Percentiles rank a stretch among this genome's conserved stretches.
These are phyloP conservation scores for Notocelia uddmanniana DNA, from an alignment of 2,888 invertebrate genomes.

Conservation along the genomic window DNA sequence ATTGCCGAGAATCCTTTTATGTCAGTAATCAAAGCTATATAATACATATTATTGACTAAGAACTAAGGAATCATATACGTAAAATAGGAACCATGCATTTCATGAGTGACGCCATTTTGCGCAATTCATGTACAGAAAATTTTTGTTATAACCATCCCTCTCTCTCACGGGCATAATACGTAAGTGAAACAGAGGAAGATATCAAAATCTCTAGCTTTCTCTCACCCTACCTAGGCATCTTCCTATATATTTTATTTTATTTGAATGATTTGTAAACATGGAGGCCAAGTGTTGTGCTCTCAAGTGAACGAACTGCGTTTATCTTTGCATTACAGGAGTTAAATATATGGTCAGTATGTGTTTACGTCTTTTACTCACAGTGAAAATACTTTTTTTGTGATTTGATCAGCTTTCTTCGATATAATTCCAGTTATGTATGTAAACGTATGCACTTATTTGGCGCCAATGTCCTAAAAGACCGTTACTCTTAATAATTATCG, in stretches of 20 bases:
- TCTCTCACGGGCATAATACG: constrained; percentile 56
- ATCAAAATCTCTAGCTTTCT: constrained; percentile 74
- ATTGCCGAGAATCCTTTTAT: background rate
- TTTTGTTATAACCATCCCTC: constrained; percentile 64
- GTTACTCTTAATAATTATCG: constrained; percentile 65
- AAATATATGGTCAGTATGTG: constrained; percentile 63
- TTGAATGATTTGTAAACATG: constrained; percentile 85
- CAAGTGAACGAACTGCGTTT: constrained; percentile 63
- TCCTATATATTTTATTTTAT: constrained; percentile 66
- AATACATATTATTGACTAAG: background rate
- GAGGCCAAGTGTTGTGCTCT: constrained; percentile 76
- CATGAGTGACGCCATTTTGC: constrained; percentile 78
- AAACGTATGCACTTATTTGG: constrained; percentile 85
- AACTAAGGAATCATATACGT: constrained; percentile 6
- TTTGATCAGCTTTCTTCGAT: constrained; percentile 49
- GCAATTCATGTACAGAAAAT: constrained; percentile 60
- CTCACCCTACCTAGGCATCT: constrained; percentile 61
- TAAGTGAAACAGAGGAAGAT: constrained; percentile 68
- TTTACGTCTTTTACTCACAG: constrained; percentile 40
- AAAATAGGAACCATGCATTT: constrained; percentile 44
- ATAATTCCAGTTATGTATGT: constrained; percentile 57
- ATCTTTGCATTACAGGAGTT: constrained; percentile 54
- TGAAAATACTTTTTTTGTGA: constrained; percentile 45
- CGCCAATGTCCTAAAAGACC: constrained; percentile 83
- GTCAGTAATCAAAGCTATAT: background rate